Evolutionary conservation across 2,113 vertebrate species (phyloP), one percentile per base, ranked within the genome.

Genomic region (Oceanodroma tethys): DNA sequence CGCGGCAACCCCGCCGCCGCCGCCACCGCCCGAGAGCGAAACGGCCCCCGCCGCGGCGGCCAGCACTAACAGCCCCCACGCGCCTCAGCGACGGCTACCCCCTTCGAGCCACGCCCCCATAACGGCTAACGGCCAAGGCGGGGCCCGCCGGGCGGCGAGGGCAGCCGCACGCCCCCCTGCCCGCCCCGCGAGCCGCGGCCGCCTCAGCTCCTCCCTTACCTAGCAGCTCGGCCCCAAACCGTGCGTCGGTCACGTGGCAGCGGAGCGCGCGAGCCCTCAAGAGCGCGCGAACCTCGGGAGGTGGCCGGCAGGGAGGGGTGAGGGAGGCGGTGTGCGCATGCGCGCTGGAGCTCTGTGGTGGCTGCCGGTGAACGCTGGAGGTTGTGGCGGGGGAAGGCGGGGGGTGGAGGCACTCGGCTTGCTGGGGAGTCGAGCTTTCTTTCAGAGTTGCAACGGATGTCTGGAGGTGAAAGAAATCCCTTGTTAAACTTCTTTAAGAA

Each of bases 371-470:
- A 0, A 36, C 5, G 15, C 36, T 17, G 59, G 11, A 8, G 59
- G 11, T 2, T 7, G 25, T 3, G n/a, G 20, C 2, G 10, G 5
- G 16, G 43, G 17, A 4, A 10, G 1, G 38, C 1, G 10, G 16
- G 25, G 3, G 10, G 32, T 1, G 5, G 4, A 5, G n/a, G 21
- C 4, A 3, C 1, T 10, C 0, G 12, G 4, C 5, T 8, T 1
- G 13, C 3, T 3, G 23, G 1, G 38, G 32, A 11, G 38, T 2
- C 1, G 13, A 1, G 30, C 30, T 10, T 2, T 1, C 7, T 19
- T 7, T 29, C 32, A 1, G n/a, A 1, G 29, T 2, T 1, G 50
- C 8, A 1, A 74, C 1, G 23, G n/a, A 0, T 7, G 7, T 1
- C 6, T 4, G 30, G 4, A 2, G 36, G 25, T 2, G 27, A 17